These are phyloP conservation scores for Coluber constrictor DNA, from an alignment of 2,797 vertebrate species.

Conservation along the genomic window DNA sequence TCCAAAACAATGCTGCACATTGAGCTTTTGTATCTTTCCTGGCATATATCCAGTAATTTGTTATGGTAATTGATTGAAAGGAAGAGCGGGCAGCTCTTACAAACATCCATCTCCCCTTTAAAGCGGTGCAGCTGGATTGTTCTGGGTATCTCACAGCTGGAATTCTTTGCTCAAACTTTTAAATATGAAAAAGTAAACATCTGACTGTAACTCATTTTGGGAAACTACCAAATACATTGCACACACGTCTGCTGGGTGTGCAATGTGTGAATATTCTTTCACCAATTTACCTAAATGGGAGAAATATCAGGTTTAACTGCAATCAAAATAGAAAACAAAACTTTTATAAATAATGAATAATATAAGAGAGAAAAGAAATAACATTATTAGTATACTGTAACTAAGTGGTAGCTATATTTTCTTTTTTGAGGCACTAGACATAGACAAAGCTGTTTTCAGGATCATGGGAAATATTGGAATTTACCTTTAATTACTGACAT, in stretches of 20 bases:
- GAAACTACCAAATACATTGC: conserved; percentile 17
- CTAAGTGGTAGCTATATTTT: not conserved
- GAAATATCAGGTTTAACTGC: conserved; percentile 21
- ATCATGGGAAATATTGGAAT: not conserved
- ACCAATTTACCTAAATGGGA: conserved; percentile 14
- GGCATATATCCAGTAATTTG: conserved; percentile 43
- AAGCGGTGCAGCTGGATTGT: conserved; percentile 25
- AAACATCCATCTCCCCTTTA: conserved; percentile 38
- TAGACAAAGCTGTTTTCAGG: conserved; percentile 3
- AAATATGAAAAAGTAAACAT: conserved; percentile 24
- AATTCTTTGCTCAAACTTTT: conserved; percentile 20
- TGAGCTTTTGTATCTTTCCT: conserved; percentile 31
- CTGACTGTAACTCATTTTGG: conserved; percentile 15
- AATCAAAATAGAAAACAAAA: conserved; percentile 3
- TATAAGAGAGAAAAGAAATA: conserved; percentile 9
- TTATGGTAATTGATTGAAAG: conserved; percentile 32
- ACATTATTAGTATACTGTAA: conserved; percentile 27
- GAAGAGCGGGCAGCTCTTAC: conserved; percentile 28
- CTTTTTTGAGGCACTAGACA: not conserved
- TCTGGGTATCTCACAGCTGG: conserved; percentile 21
- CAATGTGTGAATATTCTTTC: not conserved
- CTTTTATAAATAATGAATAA: not conserved
- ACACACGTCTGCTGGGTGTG: not conserved
- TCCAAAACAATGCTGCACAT: conserved; percentile 41
- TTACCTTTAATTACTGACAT: not conserved